Percentiles rank a stretch among this genome's conserved stretches.
Evolutionary conservation across 2,113 vertebrate genomes (phyloP).

Genomic region (Neotragus moschatus): DNA sequence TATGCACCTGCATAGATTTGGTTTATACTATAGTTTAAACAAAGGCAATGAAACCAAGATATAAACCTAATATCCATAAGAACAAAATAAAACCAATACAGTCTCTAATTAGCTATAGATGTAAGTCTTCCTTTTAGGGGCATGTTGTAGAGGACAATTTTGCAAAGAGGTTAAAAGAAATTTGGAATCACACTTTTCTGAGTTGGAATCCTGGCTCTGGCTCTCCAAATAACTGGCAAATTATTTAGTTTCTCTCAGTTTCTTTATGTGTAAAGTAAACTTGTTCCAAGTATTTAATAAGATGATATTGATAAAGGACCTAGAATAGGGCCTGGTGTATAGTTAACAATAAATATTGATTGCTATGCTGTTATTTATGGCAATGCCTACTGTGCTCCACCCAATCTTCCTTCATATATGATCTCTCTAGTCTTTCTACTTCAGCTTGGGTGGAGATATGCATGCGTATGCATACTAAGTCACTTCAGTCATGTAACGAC

Average conservation of each 20-base stretch:
- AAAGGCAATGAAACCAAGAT: constrained; percentile 18
- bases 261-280: background rate
- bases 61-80: constrained; percentile 13
- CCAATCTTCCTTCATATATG: background rate
- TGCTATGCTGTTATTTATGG: background rate
- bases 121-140: background rate
- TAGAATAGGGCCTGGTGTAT: background rate
- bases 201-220: background rate
- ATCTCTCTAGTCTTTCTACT: background rate
- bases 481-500: background rate
- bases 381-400: no score
- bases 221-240: background rate
- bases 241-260: background rate
- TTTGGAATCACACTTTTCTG: background rate
- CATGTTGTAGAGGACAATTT: background rate
- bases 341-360: background rate
- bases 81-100: constrained; percentile 18
- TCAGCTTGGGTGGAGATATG: background rate
- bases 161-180: background rate
- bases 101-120: background rate
- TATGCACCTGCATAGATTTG: no score
- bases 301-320: background rate
- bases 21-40: no score
- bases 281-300: background rate
- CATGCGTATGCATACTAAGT: background rate